Conservation (phyloP, 2,113 vertebrate genomes). For the Proterorhinus semilunaris region DNA sequence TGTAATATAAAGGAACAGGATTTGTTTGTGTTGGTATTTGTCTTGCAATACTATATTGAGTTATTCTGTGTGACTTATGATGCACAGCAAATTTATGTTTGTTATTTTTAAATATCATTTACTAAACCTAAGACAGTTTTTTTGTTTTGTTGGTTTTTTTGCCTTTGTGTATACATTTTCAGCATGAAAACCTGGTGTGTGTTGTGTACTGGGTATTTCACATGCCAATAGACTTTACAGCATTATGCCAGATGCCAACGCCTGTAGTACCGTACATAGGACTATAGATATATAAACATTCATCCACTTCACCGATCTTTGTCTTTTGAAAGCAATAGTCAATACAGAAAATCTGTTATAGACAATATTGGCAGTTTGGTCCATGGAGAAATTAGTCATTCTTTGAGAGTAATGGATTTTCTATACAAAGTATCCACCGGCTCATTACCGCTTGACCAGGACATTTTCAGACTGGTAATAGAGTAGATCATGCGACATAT, state of each 20-base stretch:
- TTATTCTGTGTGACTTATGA: too few relatives aligned
- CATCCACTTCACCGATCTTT: slow-evolving; percentile 46
- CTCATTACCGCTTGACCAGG: slow-evolving; percentile 39
- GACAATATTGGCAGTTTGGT: slow-evolving; percentile 11
- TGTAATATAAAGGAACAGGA: neutral
- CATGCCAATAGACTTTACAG: too few relatives aligned
- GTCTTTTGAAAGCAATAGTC: slow-evolving; percentile 3
- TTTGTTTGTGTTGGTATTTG: neutral
- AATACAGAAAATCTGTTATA: slow-evolving; percentile 18
- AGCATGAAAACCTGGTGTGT: too few relatives aligned
- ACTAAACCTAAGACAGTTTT: too few relatives aligned
- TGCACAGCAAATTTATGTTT: too few relatives aligned
- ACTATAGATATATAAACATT: slow-evolving; percentile 18
- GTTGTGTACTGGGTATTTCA: too few relatives aligned
- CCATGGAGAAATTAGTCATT: slow-evolving; percentile 22
- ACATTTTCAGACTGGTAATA: slow-evolving; percentile 43
- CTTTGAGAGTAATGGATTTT: slow-evolving; percentile 40
- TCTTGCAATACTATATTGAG: too few relatives aligned
- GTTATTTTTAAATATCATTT: too few relatives aligned
- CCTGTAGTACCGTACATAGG: too few relatives aligned
- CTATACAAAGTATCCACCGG: slow-evolving; percentile 24
- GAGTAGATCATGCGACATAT: slow-evolving; percentile 33
- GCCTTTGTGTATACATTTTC: too few relatives aligned
- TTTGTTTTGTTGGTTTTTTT: too few relatives aligned
- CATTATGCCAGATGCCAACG: too few relatives aligned